Evolutionary conservation across 30 jellyfish, hydroid and myxozoan species (phyloP).

Genomic region (Aurelia coerulea): DNA sequence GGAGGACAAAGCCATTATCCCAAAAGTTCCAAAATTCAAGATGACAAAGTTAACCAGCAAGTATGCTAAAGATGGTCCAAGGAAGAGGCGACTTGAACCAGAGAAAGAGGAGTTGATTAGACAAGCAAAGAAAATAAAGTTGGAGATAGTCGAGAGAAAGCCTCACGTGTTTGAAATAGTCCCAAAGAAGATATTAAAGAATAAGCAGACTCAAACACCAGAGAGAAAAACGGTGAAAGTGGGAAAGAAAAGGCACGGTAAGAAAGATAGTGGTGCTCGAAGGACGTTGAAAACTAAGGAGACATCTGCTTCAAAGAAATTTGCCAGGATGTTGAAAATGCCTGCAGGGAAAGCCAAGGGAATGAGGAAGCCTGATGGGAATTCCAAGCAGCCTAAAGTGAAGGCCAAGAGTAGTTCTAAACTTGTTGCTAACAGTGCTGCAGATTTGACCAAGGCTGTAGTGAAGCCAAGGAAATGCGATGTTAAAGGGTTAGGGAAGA

Average conservation of each 20-base stretch:
- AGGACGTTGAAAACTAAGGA: slow-evolving; percentile 29
- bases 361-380: not conserved
- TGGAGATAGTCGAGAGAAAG: slow-evolving; percentile 35
- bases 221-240: slow-evolving; percentile 27
- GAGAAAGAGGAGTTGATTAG: slow-evolving; percentile 19
- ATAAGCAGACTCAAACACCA: slow-evolving; percentile 70
- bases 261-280: not conserved
- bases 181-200: slow-evolving; percentile 49
- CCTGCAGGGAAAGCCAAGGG: not conserved
- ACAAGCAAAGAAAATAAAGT: slow-evolving; percentile 45
- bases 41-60: not conserved
- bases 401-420: not conserved
- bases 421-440: no score
- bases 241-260: slow-evolving; percentile 6
- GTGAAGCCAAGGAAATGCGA: no score
- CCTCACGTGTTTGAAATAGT: slow-evolving; percentile 31
- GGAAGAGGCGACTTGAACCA: slow-evolving; percentile 26
- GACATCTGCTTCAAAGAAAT: slow-evolving; percentile 42
- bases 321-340: slow-evolving; percentile 38
- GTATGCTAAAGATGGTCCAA: not conserved
- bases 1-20: not conserved
- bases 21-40: not conserved
- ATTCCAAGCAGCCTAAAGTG: not conserved
- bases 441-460: no score
- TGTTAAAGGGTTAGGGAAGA: no score